Evolutionary conservation across 2,797 vertebrate species (phyloP), one percentile per base, ranked within the genome.

Genomic region (Phaenicophaeus curvirostris): DNA sequence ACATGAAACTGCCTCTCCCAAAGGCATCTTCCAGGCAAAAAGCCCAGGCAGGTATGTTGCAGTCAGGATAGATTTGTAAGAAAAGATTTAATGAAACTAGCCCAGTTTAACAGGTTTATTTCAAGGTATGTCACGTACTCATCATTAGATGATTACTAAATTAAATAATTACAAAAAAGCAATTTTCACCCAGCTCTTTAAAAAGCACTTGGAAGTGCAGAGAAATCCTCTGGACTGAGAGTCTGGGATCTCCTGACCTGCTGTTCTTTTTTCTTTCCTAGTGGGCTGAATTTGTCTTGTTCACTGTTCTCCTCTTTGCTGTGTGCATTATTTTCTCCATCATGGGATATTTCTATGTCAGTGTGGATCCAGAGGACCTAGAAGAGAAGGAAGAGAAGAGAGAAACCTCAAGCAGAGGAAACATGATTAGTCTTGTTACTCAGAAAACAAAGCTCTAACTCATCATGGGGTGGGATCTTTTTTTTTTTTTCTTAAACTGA

Each of bases 251-350:
- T 48, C 59, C 93, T 96, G 80, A 93, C 86, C 37, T 58, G 44
- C 75, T 87, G 50, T 88, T 91, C 74, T 94, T 72, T 89, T 93
- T 93, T 93, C 77, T 94, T 94, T 92, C 85, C 37, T 97, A 99
- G 99, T 99, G 99, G 99, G 98, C 96, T 17, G 99, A 99, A 98
- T 99, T 99, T 94, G 63, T 99, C 95, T 98, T 99, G 89, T 99
- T 99, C 83, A 98, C 98, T 76, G 95, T 94, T 41, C 98, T 99
- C 78, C 98, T 99, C 95, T 72, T 99, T 90, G 98, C 95, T 6
- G 98, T 99, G 92, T 98, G 97, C 97, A 37, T 99, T 97, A 97
- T 99, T 96, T 99, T 99, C 98, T 99, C 99, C 96, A 95, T 99
- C 97, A 99, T 99, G 99, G 98, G 98, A 66, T 95, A 97, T 95